Evolutionary conservation across 2,113 vertebrate genomes (phyloP), one percentile per base, ranked within the genome.

Genomic region (Excalfactoria chinensis): DNA sequence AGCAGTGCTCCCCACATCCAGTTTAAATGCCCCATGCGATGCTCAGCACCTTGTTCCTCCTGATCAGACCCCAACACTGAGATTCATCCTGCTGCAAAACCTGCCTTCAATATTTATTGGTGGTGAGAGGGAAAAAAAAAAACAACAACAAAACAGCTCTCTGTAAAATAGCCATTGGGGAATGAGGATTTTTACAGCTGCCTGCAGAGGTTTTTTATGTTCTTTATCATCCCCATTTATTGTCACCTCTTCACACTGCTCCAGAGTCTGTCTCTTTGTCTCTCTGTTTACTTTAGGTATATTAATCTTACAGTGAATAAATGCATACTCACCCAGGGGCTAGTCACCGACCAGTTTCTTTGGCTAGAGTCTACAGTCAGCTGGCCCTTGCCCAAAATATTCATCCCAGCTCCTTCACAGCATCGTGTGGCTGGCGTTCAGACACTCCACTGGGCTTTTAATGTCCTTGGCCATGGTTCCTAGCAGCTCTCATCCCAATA

Each of bases 401-500:
- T 71, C 18, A 2, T 89, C 74, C 74, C 75, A 49, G 86, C 67
- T 84, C 46, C 1, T 84, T 82, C 44, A 14, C 81, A 82, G 74
- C 80, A 53, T 34, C 41, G 34, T 73, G 90, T 46, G 71, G 81
- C 88, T 1, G 0, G 81, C 13, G 14, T 82, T 94, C 93, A 94
- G 86, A 62, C 41, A 5, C 15, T 23, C 90, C 28, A 70, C 86
- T 46, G 89, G 94, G 63, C 59, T 63, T 63, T 85, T 82, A 51
- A 67, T 49, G 74, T 86, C 14, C 11, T 75, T 90, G 89, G 84
- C 84, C 77, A 30, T 7, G 86, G 89, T 32, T 73, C 63, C 90
- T 87, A 73, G 86, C 67, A 73, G 77, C 74, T 90, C 77, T 95
- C 82, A 70, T 90, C 93, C 90, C 75, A 68, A 68, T 67, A 83